Conservation (phyloP, 2,888 invertebrate species). For the Julus scandinavius region DNA sequence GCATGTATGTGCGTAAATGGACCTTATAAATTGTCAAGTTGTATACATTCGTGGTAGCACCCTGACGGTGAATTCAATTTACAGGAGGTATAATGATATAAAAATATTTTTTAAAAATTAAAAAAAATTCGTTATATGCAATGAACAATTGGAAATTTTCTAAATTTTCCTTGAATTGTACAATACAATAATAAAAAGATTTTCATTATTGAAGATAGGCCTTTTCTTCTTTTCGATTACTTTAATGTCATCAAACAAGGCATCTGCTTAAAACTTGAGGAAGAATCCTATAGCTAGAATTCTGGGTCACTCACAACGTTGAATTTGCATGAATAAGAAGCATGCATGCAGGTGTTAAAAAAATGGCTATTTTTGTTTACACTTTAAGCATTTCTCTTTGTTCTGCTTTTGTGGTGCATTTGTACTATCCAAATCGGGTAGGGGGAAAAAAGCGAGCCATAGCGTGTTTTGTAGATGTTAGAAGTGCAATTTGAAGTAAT, state of each 20-base stretch:
- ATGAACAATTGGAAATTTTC: too few relatives aligned
- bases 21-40: too few relatives aligned
- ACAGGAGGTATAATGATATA: too few relatives aligned
- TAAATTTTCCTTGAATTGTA: too few relatives aligned
- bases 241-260: background rate
- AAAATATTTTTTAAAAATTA: too few relatives aligned
- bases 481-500: conserved; percentile 27
- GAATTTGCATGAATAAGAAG: conserved; percentile 41
- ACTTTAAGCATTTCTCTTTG: conserved; percentile 8
- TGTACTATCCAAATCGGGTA: background rate
- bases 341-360: background rate
- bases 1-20: too few relatives aligned
- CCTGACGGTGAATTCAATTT: too few relatives aligned
- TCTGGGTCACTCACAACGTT: conserved; percentile 20
- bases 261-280: conserved; percentile 14
- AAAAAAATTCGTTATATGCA: too few relatives aligned
- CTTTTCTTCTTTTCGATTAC: background rate
- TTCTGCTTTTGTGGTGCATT: background rate
- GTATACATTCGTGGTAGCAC: too few relatives aligned
- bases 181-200: background rate
- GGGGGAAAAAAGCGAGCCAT: background rate
- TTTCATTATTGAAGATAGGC: background rate
- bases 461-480: conserved; percentile 37
- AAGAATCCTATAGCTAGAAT: background rate
- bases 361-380: background rate